Conservation (phyloP, 2,797 vertebrate genomes). For the Pelochelys cantorii region DNA sequence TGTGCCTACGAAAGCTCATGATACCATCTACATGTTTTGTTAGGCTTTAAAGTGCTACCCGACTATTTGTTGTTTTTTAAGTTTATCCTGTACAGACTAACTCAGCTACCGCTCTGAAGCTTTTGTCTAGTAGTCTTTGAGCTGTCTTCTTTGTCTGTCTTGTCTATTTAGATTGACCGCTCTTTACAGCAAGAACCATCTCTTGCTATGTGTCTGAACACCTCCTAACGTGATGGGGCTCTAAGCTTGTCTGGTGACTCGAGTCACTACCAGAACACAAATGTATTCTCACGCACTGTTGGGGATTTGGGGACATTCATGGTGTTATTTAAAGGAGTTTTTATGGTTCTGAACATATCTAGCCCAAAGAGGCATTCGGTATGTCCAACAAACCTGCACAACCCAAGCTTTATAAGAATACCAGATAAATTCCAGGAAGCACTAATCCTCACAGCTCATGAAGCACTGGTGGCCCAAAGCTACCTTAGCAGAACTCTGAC, state of each 20-base stretch:
- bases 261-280: neutral
- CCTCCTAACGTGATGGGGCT: neutral
- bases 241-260: neutral
- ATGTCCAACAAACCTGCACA: neutral
- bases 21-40: too few species aligned
- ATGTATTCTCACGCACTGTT: neutral
- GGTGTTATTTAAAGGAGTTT: neutral
- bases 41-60: too few species aligned
- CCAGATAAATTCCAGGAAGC: neutral
- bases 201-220: neutral
- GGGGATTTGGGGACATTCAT: fast-evolving
- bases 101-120: too few species aligned
- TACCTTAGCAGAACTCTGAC: neutral
- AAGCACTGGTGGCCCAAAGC: neutral
- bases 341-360: neutral
- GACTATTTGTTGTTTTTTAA: too few species aligned
- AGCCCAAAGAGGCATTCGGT: neutral
- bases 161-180: neutral
- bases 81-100: too few species aligned
- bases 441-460: neutral
- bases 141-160: neutral
- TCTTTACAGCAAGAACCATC: neutral
- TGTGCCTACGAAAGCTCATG: too few species aligned
- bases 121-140: too few species aligned
- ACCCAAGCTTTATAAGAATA: neutral